Conservation (phyloP, 2,113 vertebrate genomes). For the Paracanthobrama guichenoti region DNA sequence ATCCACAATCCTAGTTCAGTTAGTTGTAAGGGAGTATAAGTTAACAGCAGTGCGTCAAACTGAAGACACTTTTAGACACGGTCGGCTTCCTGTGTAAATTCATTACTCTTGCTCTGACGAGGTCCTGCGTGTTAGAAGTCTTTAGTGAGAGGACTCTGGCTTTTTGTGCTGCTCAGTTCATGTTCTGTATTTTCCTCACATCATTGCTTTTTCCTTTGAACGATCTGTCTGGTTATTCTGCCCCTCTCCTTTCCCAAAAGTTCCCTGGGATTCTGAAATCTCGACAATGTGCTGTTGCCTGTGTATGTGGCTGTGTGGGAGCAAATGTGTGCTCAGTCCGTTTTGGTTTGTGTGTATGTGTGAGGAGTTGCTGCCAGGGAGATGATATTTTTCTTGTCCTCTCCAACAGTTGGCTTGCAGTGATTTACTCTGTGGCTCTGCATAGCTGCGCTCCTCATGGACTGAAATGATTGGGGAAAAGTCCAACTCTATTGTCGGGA, state of each 20-base stretch:
- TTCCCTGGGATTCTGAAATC: slow-evolving; percentile 34
- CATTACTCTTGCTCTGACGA: neutral
- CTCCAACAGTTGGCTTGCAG: slow-evolving; percentile 30
- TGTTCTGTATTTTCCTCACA: slow-evolving; percentile 9
- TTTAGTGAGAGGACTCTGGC: slow-evolving; percentile 18
- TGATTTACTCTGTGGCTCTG: slow-evolving; percentile 42
- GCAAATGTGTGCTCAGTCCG: neutral
- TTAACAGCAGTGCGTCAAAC: neutral
- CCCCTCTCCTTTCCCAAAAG: slow-evolving; percentile 6
- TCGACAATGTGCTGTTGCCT: neutral
- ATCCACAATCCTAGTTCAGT: neutral
- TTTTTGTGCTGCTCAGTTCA: neutral
- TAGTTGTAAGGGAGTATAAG: neutral
- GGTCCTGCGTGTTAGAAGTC: neutral
- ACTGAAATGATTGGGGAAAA: slow-evolving; percentile 34
- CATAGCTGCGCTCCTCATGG: slow-evolving; percentile 38
- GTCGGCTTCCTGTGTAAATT: neutral
- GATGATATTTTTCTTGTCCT: slow-evolving; percentile 43
- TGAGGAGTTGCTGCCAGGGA: slow-evolving; percentile 23
- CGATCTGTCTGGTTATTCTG: slow-evolving; percentile 32
- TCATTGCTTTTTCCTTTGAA: neutral
- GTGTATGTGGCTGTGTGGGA: neutral
- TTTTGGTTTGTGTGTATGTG: slow-evolving; percentile 8
- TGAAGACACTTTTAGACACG: neutral
- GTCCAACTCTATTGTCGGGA: slow-evolving; percentile 33